A percentile compares a stretch with the other conserved stretches of the same genome.
These are phyloP conservation scores for Macquaria australasica DNA, from an alignment of 2,113 vertebrate species.

Conservation along the genomic window DNA sequence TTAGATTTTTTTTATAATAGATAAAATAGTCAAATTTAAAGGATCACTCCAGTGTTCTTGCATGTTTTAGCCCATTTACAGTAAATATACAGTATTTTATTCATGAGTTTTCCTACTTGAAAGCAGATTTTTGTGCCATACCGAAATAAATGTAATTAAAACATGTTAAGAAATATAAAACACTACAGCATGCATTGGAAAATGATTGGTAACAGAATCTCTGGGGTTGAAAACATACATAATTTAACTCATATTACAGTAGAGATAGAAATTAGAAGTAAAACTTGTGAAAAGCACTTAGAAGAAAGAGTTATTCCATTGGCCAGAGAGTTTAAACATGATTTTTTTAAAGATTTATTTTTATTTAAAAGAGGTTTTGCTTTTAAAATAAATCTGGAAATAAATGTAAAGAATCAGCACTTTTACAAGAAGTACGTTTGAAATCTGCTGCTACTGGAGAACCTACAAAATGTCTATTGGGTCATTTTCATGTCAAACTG, in stretches of 20 bases:
- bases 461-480: too few species aligned
- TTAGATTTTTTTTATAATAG: not conserved
- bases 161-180: not conserved
- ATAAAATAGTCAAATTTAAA: not conserved
- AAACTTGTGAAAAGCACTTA: not conserved
- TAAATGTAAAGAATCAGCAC: not conserved
- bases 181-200: not conserved
- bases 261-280: not conserved
- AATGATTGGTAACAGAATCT: not conserved
- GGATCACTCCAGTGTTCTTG: not conserved
- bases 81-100: not conserved
- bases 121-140: not conserved
- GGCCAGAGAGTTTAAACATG: not conserved
- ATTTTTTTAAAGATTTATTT: not conserved
- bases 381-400: not conserved
- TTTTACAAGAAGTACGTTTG: not conserved
- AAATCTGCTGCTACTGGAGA: too few species aligned
- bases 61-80: not conserved
- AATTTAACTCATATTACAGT: not conserved
- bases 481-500: not conserved
- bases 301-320: not conserved
- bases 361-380: not conserved
- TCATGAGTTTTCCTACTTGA: not conserved
- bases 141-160: not conserved
- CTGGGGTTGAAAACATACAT: not conserved